Evolutionary conservation across 2,797 vertebrate genomes (phyloP).

Genomic region (Clangula hyemalis): DNA sequence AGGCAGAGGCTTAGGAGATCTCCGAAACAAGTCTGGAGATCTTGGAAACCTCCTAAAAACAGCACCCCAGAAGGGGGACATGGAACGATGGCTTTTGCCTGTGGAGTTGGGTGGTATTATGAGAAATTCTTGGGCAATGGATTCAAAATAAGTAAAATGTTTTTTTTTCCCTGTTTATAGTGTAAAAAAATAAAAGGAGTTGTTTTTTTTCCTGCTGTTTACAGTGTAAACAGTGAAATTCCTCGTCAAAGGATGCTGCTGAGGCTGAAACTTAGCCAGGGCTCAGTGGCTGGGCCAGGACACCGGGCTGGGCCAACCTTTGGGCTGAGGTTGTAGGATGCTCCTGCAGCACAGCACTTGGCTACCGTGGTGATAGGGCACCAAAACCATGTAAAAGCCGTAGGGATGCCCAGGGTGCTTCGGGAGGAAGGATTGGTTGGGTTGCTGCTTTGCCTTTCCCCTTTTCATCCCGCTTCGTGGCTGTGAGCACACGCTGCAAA

Average conservation of each 20-base stretch:
- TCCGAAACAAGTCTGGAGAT: background rate
- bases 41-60: background rate
- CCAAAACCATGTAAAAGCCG: rapidly evolving
- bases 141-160: background rate
- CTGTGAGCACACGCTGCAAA: background rate
- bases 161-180: background rate
- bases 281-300: background rate
- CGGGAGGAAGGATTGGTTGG: background rate
- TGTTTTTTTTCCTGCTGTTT: background rate
- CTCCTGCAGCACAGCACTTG: rapidly evolving
- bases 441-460: background rate
- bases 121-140: background rate
- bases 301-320: background rate
- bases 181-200: no score
- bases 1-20: background rate
- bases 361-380: rapidly evolving
- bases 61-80: background rate
- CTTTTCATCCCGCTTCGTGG: background rate
- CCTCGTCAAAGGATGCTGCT: background rate
- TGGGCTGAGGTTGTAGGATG: background rate
- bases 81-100: background rate
- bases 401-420: background rate
- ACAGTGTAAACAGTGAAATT: background rate
- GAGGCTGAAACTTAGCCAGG: background rate
- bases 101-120: rapidly evolving